Evolutionary conservation across 1,140 invertebrate species (phyloP).

Genomic region (Drosophila eugracilis): DNA sequence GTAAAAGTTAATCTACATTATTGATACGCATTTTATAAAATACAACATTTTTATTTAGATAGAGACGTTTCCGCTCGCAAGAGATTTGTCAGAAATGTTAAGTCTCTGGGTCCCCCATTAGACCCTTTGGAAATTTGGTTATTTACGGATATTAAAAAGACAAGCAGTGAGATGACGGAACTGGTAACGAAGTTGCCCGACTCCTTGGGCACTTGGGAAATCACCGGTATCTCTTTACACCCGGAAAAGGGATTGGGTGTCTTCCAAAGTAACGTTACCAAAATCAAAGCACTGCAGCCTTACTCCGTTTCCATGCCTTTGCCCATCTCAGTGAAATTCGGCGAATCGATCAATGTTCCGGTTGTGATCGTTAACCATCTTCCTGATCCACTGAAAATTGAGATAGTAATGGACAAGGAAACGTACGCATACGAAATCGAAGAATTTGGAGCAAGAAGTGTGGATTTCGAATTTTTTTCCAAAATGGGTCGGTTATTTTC

Average conservation of each 20-base stretch:
- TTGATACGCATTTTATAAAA: no score
- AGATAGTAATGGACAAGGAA: not conserved
- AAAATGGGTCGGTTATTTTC: not conserved
- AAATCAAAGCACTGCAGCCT: not conserved
- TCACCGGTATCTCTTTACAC: not conserved
- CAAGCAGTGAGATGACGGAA: not conserved
- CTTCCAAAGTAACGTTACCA: not conserved
- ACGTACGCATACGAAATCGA: not conserved
- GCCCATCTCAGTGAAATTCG: not conserved
- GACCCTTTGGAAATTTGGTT: not conserved
- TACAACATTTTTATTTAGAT: not conserved
- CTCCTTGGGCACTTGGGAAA: not conserved
- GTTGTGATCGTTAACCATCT: slow-evolving; percentile 1
- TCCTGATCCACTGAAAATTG: not conserved
- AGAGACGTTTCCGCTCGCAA: not conserved
- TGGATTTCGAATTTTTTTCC: not conserved
- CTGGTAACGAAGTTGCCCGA: not conserved
- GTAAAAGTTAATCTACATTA: no score
- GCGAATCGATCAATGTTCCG: not conserved
- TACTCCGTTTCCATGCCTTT: not conserved
- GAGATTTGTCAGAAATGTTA: not conserved
- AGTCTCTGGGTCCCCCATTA: not conserved
- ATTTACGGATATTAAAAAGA: not conserved
- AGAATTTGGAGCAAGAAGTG: not conserved
- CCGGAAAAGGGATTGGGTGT: not conserved